Conservation (phyloP, 2,113 vertebrate genomes). For the Lepisosteus osseus region DNA sequence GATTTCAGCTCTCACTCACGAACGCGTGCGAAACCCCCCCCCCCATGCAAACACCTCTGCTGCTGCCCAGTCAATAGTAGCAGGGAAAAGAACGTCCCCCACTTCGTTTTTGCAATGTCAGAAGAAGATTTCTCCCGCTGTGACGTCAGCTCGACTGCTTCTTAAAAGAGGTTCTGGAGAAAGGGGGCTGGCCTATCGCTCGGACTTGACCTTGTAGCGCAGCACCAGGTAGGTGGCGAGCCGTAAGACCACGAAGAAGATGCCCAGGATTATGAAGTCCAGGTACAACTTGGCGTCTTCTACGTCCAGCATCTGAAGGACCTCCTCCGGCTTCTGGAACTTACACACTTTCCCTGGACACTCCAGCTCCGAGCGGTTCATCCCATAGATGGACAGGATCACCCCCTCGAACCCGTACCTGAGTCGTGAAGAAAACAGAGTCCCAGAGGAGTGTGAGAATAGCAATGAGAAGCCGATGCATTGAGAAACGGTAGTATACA, state of each 20-base stretch:
- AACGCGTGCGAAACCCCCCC: no score
- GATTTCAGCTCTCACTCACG: no score
- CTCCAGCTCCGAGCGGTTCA: conserved; percentile 86
- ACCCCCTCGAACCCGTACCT: conserved; percentile 97
- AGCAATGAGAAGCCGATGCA: no score
- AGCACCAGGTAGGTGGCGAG: conserved; percentile 91
- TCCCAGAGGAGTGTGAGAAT: background rate
- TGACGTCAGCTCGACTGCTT: no score
- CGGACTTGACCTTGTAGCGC: conserved; percentile 91
- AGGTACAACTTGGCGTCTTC: conserved; percentile 92
- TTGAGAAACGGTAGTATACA: no score
- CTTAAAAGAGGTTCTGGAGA: background rate
- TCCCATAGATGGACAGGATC: conserved; percentile 93
- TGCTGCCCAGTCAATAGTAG: no score
- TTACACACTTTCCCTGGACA: conserved; percentile 79
- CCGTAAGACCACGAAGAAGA: conserved; percentile 88
- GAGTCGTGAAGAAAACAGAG: background rate
- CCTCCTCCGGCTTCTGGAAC: conserved; percentile 85
- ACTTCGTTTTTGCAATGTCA: background rate
- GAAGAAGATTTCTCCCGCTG: no score
- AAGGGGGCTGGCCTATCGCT: conserved; percentile 69
- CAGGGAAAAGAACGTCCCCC: no score
- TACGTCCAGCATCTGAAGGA: conserved; percentile 86
- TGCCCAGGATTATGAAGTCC: conserved; percentile 91
- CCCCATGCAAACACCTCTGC: no score